Conservation (phyloP, 1,140 invertebrate genomes). For the Octopus sinensis region DNA sequence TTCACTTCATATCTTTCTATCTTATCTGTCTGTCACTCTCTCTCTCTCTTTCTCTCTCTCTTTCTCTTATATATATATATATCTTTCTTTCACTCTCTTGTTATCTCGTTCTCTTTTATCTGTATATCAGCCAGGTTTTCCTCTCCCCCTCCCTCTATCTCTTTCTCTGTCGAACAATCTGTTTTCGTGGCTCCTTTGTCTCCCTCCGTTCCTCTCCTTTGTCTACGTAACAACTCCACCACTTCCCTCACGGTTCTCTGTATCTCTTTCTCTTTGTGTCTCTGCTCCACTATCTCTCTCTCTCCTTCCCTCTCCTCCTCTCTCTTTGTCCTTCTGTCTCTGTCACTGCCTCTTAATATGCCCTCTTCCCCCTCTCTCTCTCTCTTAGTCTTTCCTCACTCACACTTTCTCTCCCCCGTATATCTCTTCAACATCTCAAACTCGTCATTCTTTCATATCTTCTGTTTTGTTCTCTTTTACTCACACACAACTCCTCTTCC, state of each 20-base stretch:
- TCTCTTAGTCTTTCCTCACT: conserved; percentile 7
- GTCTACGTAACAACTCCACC: neutral
- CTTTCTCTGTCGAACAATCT: conserved; percentile 8
- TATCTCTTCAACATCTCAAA: neutral
- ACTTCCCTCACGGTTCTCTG: neutral
- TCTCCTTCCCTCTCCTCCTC: neutral
- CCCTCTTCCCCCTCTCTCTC: conserved; percentile 7
- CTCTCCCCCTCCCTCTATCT: neutral
- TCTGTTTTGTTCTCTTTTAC: neutral
- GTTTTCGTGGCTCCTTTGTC: conserved; percentile 19
- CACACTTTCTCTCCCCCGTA: neutral
- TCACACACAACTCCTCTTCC: neutral
- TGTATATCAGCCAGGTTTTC: neutral
- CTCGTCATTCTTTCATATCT: neutral
- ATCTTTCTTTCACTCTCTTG: neutral
- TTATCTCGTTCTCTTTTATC: neutral
- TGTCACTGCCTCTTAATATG: conserved; percentile 18
- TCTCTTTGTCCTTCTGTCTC: conserved; percentile 1
- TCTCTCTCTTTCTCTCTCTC: neutral
- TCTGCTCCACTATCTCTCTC: neutral
- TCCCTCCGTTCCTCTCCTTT: neutral
- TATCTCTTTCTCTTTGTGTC: conserved; percentile 6
- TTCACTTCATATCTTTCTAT: neutral
- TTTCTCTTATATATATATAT: neutral
- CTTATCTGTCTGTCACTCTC: neutral